Evolutionary conservation across 2,888 invertebrate genomes (phyloP), one percentile per base, ranked within the genome.

Genomic region (Drosophila infuscata): DNA sequence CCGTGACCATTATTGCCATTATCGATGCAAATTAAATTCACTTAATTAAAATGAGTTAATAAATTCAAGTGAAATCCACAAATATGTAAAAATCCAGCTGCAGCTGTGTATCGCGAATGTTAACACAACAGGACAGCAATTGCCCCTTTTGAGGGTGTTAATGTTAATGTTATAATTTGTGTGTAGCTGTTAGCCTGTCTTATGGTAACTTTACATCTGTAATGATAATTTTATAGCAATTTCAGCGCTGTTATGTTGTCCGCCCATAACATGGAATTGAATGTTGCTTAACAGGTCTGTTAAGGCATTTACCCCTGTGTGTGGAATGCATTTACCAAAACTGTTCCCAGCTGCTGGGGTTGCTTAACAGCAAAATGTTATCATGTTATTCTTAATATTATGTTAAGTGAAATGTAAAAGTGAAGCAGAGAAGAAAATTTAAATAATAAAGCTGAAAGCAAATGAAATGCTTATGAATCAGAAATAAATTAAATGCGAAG

Each of bases 11-110:
- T 25, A 67, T 78, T 78, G 70, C 49, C 74, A 65, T 70, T 78
- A 78, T 74, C 64, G 70, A 74, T 78, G 74, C 79, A 78, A 78
- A 78, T 78, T 78, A 62, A 70, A 74, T 74, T 68, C 74, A 69
- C 70, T 74, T 62, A 70, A 78, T 78, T 79, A 79, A 78, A 75
- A 79, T 49, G 32, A 15, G 35, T 57, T 56, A 52, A 70, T 67
- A 54, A 54, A 67, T 61, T 62, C 74, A 70, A 64, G 49, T 29
- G 15, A 8, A 11, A 7, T 46, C 38, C 63, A 62, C 53, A 53
- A 17, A 20, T n/a, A 70, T 70, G 54, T 58, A 57, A 61, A 58
- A 6, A 15, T 33, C 2, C 41, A 29, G 56, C 9, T 17, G 11
- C 7, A 17, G 11, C 6, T 46, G 43, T 58, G 52, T 36, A n/a